Conservation (phyloP, 2,797 vertebrate genomes). For the Onychomys torridus region DNA sequence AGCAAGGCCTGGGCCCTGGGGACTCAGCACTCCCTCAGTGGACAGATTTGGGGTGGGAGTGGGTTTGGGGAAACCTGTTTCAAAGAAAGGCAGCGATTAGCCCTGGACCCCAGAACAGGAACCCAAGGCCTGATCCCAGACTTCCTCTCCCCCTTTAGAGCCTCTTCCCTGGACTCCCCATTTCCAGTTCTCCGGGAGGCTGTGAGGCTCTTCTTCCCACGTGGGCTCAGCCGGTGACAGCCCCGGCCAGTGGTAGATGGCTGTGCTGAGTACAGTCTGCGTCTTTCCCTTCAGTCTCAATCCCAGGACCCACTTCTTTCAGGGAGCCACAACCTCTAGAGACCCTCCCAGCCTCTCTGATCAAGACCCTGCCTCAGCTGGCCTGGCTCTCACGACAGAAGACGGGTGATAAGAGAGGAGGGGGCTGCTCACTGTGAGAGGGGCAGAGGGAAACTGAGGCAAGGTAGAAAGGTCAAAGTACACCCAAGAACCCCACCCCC, state of each 20-base stretch:
- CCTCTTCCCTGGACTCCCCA: not conserved
- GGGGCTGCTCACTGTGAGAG: conserved; percentile 64
- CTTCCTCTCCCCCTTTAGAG: not conserved
- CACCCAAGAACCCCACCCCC: not conserved
- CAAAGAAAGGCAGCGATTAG: not conserved
- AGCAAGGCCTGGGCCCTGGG: not conserved
- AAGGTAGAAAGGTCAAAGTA: conserved; percentile 82
- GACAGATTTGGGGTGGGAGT: not conserved
- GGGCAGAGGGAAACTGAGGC: not conserved
- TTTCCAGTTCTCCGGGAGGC: not conserved
- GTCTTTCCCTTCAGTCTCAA: not conserved
- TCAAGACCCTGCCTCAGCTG: not conserved
- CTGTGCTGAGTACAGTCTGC: not conserved
- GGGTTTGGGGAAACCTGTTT: not conserved
- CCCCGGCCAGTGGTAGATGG: not conserved
- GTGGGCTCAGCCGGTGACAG: not conserved
- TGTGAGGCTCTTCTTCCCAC: not conserved
- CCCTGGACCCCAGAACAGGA: not conserved
- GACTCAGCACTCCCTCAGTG: not conserved
- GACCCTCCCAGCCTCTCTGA: not conserved
- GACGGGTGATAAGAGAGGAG: conserved; percentile 26
- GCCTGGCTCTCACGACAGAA: conserved; percentile 3
- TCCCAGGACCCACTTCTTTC: not conserved
- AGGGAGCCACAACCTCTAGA: not conserved
- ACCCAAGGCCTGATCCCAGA: not conserved